Evolutionary conservation across 2,888 invertebrate species (phyloP), one percentile per base, ranked within the genome.

Genomic region (Lithophane ornitopus): DNA sequence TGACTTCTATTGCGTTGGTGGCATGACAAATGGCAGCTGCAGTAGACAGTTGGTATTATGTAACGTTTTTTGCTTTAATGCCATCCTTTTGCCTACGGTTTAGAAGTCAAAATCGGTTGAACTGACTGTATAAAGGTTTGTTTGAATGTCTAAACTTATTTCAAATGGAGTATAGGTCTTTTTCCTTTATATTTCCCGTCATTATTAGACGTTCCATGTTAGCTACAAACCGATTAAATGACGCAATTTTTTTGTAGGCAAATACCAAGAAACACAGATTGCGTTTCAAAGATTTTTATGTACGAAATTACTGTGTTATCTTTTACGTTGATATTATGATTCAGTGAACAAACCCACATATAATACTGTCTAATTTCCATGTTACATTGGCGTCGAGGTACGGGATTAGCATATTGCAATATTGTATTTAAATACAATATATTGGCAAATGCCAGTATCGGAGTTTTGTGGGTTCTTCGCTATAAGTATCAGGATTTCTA

Each of bases 401-500:
- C 16, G 0, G 12, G 26, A 65, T 77, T 77, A 77, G 62, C 77
- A 77, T 77, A 65, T 52, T 58, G 78, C 78, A 78, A 77, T 78
- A 77, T 65, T 71, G 71, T 71, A 71, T 78, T 78, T 78, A 65
- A 71, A 71, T 77, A 77, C 77, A 71, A 78, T 71, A 56, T 76
- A 78, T 77, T 78, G 54, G 16, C 0, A 62, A 34, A 62, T 54
- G 44, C 3, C 61, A 39, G 62, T 70, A 70, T 70, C 8, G 8
- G 12, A 71, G 16, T 46, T 28, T 11, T 34, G 70, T n/a, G 19
- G 19, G n/a, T 34, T 34, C 72, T 44, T 56, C n/a, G 9, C 8
- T 4, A 8, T 22, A 39, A 14, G 6, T 39, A 41, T 41, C 6
- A 11, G 4, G 14, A 16, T 39, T 39, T 9, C 39, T n/a, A 39